phyloP scores from a whole-genome alignment of 2,797 vertebrate genomes.

The Typhlichthys subterraneus region DNA sequence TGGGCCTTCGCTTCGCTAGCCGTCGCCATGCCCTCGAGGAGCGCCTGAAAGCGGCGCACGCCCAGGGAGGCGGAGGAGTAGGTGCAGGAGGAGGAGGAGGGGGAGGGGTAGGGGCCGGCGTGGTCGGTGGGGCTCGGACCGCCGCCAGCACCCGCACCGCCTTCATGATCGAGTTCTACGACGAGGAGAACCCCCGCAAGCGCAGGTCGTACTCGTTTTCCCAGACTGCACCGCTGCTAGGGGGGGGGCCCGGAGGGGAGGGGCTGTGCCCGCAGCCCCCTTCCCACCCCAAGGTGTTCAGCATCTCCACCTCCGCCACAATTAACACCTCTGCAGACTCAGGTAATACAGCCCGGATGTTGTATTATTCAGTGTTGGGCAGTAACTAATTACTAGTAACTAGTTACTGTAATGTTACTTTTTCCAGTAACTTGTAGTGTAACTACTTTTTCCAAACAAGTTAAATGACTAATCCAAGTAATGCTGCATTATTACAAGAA shows the following conservation, averaged over 20 bases:
- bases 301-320: slow-evolving; percentile 72
- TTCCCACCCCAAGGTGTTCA: slow-evolving; percentile 77
- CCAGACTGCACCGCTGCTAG: slow-evolving; percentile 79
- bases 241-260: slow-evolving; percentile 74
- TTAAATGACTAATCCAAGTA: no score
- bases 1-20: slow-evolving; percentile 85
- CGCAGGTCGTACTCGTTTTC: slow-evolving; percentile 93
- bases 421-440: no score
- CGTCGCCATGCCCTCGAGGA: slow-evolving; percentile 87
- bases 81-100: slow-evolving; percentile 33
- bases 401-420: no score
- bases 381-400: no score
- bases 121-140: slow-evolving; percentile 73
- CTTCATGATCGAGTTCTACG: slow-evolving; percentile 95
- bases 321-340: slow-evolving; percentile 54
- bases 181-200: slow-evolving; percentile 92
- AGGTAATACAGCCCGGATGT: slow-evolving; percentile 38
- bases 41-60: slow-evolving; percentile 84
- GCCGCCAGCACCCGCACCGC: slow-evolving; percentile 80
- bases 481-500: no score
- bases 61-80: slow-evolving; percentile 35
- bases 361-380: no score
- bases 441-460: no score
- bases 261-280: slow-evolving; percentile 85
- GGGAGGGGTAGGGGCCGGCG: slow-evolving; percentile 52